Evolutionary conservation across 2,113 vertebrate genomes (phyloP).

Genomic region (Seriola quinqueradiata): DNA sequence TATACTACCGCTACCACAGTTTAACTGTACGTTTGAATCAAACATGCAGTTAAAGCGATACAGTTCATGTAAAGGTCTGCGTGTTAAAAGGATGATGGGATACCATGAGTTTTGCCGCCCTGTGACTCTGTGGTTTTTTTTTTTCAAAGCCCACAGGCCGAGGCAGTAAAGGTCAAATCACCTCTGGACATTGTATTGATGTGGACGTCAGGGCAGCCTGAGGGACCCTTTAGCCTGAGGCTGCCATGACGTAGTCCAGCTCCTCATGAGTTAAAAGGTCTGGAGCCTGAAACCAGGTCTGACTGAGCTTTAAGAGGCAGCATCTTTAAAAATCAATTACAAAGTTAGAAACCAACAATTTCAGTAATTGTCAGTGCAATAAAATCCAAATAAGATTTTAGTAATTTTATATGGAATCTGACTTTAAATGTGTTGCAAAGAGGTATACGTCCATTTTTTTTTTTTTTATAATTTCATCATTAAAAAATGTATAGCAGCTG

Average conservation of each 20-base stretch:
- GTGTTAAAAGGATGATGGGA: not conserved
- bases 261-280: not conserved
- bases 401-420: constrained; percentile 9
- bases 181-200: constrained; percentile 1
- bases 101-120: not conserved
- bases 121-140: not conserved
- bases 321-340: constrained; percentile 11
- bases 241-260: not conserved
- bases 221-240: not conserved
- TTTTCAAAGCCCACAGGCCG: not conserved
- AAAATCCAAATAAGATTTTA: constrained; percentile 22
- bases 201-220: not conserved
- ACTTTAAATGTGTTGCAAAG: constrained; percentile 6
- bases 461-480: constrained; percentile 34
- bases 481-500: constrained; percentile 19
- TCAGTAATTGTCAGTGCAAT: constrained; percentile 18
- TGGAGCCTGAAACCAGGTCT: constrained; percentile 13
- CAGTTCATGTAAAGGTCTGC: not conserved
- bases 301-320: constrained; percentile 11
- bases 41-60: not conserved
- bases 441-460: not conserved
- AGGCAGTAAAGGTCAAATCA: constrained; percentile 11
- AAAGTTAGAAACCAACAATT: constrained; percentile 12
- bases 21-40: not conserved
- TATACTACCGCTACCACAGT: not conserved